Evolutionary conservation across 2,888 invertebrate species (phyloP).

Genomic region (Limnephilus rhombicus): DNA sequence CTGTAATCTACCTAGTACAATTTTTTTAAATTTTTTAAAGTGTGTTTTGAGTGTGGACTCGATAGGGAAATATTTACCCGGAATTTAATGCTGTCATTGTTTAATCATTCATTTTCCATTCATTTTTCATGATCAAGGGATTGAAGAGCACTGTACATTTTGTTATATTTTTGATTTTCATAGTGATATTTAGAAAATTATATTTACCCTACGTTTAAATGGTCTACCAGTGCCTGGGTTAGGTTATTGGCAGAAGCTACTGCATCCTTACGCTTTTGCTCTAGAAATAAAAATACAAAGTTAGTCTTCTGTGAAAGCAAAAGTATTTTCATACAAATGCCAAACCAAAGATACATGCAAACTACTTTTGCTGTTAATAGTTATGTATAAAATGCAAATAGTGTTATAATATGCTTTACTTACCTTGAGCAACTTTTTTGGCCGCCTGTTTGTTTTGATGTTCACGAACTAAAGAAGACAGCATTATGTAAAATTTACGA

Average conservation of each 20-base stretch:
- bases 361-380: background rate
- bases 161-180: background rate
- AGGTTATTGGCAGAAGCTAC: conserved; percentile 94
- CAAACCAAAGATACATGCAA: conserved; percentile 68
- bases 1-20: too few species aligned
- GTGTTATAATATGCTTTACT: background rate
- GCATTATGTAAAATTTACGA: conserved; percentile 76
- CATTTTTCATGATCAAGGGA: background rate
- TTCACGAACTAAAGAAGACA: conserved; percentile 91
- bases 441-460: conserved; percentile 89
- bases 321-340: background rate
- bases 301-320: background rate
- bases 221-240: conserved; percentile 96
- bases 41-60: too few species aligned
- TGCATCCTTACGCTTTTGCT: conserved; percentile 95
- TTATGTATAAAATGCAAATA: background rate
- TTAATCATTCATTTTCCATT: background rate
- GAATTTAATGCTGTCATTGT: background rate
- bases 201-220: conserved; percentile 96
- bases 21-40: too few species aligned
- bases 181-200: conserved; percentile 21
- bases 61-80: too few species aligned
- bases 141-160: background rate
- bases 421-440: conserved; percentile 89
- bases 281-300: conserved; percentile 76